Evolutionary conservation across 2,888 invertebrate genomes (phyloP).

Genomic region (Drepana falcataria): DNA sequence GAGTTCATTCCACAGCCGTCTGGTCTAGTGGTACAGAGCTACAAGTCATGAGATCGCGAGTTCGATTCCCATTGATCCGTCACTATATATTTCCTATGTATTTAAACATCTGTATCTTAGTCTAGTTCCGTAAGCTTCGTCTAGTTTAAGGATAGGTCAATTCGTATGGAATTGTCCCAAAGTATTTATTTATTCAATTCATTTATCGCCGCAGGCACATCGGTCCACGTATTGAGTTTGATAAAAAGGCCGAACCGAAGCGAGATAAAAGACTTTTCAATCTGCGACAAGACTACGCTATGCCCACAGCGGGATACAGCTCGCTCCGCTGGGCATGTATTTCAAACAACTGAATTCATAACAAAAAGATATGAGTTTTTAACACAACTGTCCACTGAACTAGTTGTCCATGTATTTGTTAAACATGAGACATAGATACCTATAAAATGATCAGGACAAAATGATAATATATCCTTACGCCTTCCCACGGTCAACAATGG

Average conservation of each 20-base stretch:
- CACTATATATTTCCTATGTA: no score
- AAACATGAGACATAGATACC: not conserved
- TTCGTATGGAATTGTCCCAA: no score
- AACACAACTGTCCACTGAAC: not conserved
- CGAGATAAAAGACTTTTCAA: conserved; percentile 2
- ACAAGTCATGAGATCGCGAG: no score
- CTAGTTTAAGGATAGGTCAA: no score
- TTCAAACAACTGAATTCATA: not conserved
- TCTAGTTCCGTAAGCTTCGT: no score
- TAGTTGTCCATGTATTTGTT: not conserved
- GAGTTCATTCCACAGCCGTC: no score
- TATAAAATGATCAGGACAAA: no score
- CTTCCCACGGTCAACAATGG: no score
- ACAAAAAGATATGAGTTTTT: not conserved
- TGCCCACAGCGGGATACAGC: not conserved
- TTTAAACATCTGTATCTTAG: no score
- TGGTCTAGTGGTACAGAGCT: no score
- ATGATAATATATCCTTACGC: no score
- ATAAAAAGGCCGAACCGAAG: not conserved
- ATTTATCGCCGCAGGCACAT: not conserved
- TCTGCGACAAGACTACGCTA: conserved; percentile 1
- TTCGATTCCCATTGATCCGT: no score
- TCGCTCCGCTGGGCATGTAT: not conserved
- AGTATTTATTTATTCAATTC: not conserved
- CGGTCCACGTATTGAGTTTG: not conserved